Base-by-base conservation (phyloP, 2,797 vertebrate genomes). In the Siniperca obscura region DNA sequence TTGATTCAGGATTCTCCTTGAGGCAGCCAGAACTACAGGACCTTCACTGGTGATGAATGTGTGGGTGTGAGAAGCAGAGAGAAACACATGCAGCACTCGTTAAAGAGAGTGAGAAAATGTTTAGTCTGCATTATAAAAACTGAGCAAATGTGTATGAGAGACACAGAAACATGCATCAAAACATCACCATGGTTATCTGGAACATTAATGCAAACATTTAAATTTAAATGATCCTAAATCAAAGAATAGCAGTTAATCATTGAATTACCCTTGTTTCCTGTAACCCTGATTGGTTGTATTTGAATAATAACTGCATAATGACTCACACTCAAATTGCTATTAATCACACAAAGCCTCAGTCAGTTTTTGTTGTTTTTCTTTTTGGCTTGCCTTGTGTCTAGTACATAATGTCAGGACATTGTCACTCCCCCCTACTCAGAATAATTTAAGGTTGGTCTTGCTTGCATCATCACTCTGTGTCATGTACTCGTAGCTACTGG, bases 1-100 rank as follows among this genome's bases (percentile, higher is more conserved):
- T 89, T 94, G 84, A 92, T 88, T 93, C 89, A 87, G 86, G 84
- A 53, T 65, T 82, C 68, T 90, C 70, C 74, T 87, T 69, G 76
- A 84, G 81, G 87, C 83, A 85, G 87, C 78, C 77, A 78, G 73
- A 79, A 82, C 78, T 81, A 27, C 80, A 80, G 40, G 85, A 87
- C 83, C 76, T 70, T 87, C 76, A 57, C 46, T 46, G 69, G 72
- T 82, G 87, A 84, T 88, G 65, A 78, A 81, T 84, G 85, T 76
- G 86, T 90, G 87, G 79, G 84, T 73, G 80, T 85, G 77, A 73
- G 84, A 90, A 90, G 79, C 25, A 38, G 80, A 82, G 60, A 57
- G 44, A 70, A 83, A 76, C 71, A 34, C 57, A 85, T 56, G n/a
- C 50, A 74, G 78, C 50, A 55, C 64, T 66, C 65, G 69, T 82